Evolutionary conservation across 2,113 vertebrate species (phyloP), one percentile per base, ranked within the genome.

Genomic region (Ceratotherium simum): DNA sequence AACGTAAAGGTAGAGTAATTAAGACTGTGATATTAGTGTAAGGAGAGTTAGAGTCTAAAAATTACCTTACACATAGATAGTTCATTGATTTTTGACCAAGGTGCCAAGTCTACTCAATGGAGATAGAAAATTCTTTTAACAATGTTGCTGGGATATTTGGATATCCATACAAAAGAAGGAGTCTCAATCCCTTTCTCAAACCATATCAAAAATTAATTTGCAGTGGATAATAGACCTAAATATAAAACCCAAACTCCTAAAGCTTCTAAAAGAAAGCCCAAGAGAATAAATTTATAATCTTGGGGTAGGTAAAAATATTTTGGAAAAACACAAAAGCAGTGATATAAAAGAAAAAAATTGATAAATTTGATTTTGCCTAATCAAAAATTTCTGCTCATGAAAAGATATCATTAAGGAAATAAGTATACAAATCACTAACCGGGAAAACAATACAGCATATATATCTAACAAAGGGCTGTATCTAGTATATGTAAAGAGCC

Each of bases 1-100:
- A 81, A 6, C 23, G 51, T 58, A 80, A 92, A 91, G 17, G 17
- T 70, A 70, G 65, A 62, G 46, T 79, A 56, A 79, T 80, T 60
- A 94, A 81, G 48, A n/a, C 8, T 78, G 69, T 58, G 23, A 23
- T 46, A 69, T 72, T 54, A 54, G n/a, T 62, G 13, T 69, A 82
- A 81, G 36, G 51, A 46, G 64, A 42, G 6, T 90, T 54, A 81
- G 69, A 54, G 56, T 64, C 39, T 83, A 64, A 75, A 58, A 75
- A 84, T 31, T 64, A 54, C 31, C 16, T 51, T 75, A 31, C 42
- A 64, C 13, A 65, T 75, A 64, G 73, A 84, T 21, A 51, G 23
- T 51, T 92, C 42, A 92, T 75, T 92, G 67, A 62, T 73, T 84
- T 83, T 75, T 92, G 42, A 92, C 31, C 56, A 84, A 64, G 67